Conservation (phyloP, 2,113 vertebrate species). For the Caranx melampygus region DNA sequence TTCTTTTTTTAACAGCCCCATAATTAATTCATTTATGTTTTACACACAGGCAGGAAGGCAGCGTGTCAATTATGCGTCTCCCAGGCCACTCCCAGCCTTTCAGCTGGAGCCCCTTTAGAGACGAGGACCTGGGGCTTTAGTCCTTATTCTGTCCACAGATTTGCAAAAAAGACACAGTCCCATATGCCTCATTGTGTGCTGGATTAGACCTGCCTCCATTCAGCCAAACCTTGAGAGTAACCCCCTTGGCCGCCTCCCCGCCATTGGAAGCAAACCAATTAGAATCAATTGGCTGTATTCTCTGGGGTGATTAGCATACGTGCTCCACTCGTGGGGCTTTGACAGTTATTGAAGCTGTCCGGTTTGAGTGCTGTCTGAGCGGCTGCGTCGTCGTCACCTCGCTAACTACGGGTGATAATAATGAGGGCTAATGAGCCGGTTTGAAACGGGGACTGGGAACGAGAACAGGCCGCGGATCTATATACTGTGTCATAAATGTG, state of each 20-base stretch:
- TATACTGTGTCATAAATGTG: conserved; percentile 14
- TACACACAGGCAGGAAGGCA: conserved; percentile 46
- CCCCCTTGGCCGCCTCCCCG: conserved; percentile 59
- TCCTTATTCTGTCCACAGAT: conserved; percentile 61
- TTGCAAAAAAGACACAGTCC: conserved; percentile 72
- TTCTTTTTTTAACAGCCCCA: neutral
- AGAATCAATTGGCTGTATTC: conserved; percentile 77
- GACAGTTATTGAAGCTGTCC: conserved; percentile 74
- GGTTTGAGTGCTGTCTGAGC: conserved; percentile 52
- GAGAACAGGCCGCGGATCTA: conserved; percentile 21
- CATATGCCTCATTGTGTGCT: conserved; percentile 73
- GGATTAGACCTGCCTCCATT: conserved; percentile 73
- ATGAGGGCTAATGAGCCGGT: conserved; percentile 68
- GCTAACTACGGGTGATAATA: conserved; percentile 54
- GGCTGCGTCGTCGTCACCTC: conserved; percentile 58
- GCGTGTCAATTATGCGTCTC: conserved; percentile 52
- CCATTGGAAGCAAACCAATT: conserved; percentile 76
- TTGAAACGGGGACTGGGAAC: conserved; percentile 13
- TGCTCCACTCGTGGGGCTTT: conserved; percentile 63
- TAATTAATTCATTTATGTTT: conserved; percentile 65
- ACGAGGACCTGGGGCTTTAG: conserved; percentile 55
- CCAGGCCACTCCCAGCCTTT: conserved; percentile 56
- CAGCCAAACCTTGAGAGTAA: conserved; percentile 63
- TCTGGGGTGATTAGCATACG: conserved; percentile 79
- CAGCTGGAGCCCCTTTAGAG: conserved; percentile 48